These are phyloP conservation scores for Drosophila recens DNA, from an alignment of 2,888 invertebrate genomes.

Conservation along the genomic window DNA sequence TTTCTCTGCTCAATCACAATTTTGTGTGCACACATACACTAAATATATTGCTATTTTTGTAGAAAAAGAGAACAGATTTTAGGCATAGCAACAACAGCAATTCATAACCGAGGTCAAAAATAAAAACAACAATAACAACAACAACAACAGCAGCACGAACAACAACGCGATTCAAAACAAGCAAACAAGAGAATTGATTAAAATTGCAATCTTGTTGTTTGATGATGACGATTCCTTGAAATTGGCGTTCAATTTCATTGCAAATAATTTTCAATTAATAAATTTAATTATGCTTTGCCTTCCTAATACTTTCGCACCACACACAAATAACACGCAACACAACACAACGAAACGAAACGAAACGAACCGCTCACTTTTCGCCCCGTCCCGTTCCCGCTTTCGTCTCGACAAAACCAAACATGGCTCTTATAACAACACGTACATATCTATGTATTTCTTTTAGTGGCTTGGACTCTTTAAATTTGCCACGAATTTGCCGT, in stretches of 20 bases:
- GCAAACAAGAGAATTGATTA: conserved; percentile 12
- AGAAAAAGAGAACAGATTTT: conserved; percentile 44
- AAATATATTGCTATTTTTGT: conserved; percentile 54
- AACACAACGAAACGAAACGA: conserved; percentile 26
- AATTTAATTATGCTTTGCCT: conserved; percentile 52
- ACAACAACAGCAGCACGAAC: conserved; percentile 11
- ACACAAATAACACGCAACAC: conserved; percentile 48
- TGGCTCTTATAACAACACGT: conserved; percentile 27
- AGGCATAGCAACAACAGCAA: conserved; percentile 64
- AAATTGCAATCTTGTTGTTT: conserved; percentile 19
- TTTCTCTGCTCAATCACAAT: conserved; percentile 28
- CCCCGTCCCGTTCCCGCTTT: conserved; percentile 19
- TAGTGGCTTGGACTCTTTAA: conserved; percentile 34
- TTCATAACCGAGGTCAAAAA: conserved; percentile 61
- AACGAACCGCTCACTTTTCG: conserved; percentile 65
- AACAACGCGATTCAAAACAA: conserved; percentile 22
- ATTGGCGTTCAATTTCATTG: conserved; percentile 37
- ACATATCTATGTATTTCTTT: conserved; percentile 29
- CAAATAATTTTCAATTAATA: conserved; percentile 48
- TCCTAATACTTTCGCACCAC: conserved; percentile 46
- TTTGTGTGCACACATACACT: conserved; percentile 19
- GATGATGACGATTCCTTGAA: conserved; percentile 28
- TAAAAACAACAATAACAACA: conserved; percentile 17
- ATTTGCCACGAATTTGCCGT: conserved; percentile 51
- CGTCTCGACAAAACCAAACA: conserved; percentile 23